Evolutionary conservation across 1,140 invertebrate species (phyloP), one percentile per base, ranked within the genome.

Genomic region (Drosophila punjabiensis): DNA sequence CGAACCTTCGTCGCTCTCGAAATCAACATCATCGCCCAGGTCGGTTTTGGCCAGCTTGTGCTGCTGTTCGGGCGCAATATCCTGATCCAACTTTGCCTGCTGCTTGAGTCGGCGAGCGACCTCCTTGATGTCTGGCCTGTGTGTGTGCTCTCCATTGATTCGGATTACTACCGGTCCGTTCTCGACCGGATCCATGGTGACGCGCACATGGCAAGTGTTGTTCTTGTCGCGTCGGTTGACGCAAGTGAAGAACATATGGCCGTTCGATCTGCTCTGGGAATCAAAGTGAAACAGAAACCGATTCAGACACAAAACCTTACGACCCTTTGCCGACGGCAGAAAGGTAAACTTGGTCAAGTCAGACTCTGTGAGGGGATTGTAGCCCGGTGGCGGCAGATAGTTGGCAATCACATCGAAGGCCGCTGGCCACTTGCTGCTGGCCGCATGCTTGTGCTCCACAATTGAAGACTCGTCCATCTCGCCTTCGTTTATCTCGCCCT

Each of bases 171-270:
- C 32, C 0, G 80, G 82, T n/a, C 86, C 82, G 24, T 77, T 66
- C 9, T 81, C 75, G 0, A 28, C 35, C 10, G 74, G 79, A 75
- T 87, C 79, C 3, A 91, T 41, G 9, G 91, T 92, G 30, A 92
- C 65, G 13, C 91, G 85, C 0, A 82, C 88, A 60, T 90, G 86
- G 43, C 91, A 92, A 33, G 76, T 79, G 32, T 74, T 73, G 32
- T 73, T 66, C 41, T 92, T 92, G 43, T 81, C 78, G 0, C 82
- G 80, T 13, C 91, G 78, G 62, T 82, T 84, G 4, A 88, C 73
- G 60, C 91, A 92, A 3, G 88, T 91, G 32, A 92, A 92, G 56
- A 92, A 92, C 76, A 89, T 83, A n/a, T 89, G 80, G 0, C 78
- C 81, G 52, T 92, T 92, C 4, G 82, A 65, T 4, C 79, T 67